phyloP scores from a whole-genome alignment of 2,113 vertebrate genomes.

The Dasyornis broadbenti region DNA sequence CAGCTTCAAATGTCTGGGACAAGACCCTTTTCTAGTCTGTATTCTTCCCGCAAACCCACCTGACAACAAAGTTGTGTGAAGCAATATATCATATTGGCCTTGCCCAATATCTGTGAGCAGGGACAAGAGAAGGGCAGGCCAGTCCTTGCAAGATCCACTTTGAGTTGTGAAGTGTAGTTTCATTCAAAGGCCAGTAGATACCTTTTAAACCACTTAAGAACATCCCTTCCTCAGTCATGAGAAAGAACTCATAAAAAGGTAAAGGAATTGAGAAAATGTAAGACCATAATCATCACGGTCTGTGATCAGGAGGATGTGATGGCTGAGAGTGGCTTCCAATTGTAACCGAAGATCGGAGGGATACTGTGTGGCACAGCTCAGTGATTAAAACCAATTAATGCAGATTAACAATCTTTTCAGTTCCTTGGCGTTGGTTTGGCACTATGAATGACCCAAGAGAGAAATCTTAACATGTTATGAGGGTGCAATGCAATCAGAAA shows the following conservation, averaged over 20 bases:
- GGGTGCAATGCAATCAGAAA: neutral
- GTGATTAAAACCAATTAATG: neutral
- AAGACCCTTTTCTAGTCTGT: neutral
- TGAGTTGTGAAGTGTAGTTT: neutral
- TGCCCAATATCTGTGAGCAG: neutral
- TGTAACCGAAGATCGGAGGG: neutral
- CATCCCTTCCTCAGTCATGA: neutral
- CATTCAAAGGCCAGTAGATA: neutral
- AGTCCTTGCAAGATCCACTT: neutral
- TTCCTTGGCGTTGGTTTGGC: slow-evolving; percentile 1
- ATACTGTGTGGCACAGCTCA: neutral
- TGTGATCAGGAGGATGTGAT: neutral
- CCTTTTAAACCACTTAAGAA: neutral
- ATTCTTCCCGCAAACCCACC: neutral
- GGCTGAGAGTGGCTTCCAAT: neutral
- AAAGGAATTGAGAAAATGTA: neutral
- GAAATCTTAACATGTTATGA: neutral
- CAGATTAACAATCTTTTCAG: neutral
- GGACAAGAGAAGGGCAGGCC: neutral
- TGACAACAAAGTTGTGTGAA: neutral
- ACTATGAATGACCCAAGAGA: neutral
- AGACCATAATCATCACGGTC: neutral
- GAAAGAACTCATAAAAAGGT: neutral
- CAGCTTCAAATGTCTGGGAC: neutral
- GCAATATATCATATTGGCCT: neutral